Percentiles rank a stretch among this genome's conserved stretches.
Evolutionary conservation across 2,888 invertebrate species (phyloP).

Genomic region (Melinopterus prodromus): DNA sequence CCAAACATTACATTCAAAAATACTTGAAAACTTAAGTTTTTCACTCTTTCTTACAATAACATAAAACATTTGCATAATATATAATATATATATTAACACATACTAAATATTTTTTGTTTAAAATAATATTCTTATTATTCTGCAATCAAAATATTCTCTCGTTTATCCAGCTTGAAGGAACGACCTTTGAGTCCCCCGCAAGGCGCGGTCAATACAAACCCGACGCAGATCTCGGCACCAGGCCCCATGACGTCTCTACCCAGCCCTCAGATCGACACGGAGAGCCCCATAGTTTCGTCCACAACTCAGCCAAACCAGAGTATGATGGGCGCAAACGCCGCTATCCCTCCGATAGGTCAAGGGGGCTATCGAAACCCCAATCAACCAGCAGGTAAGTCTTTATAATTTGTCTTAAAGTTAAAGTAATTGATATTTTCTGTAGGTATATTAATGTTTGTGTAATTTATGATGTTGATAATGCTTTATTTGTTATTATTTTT

Average conservation of each 20-base stretch:
- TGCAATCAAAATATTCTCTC: conserved; percentile 35
- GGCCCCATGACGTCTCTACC: conserved; percentile 60
- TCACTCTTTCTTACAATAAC: too few species aligned
- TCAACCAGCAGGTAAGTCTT: neutral
- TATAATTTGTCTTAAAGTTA: neutral
- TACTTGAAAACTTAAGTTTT: too few species aligned
- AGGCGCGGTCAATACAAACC: conserved; percentile 54
- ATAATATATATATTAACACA: too few species aligned
- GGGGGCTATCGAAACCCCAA: neutral
- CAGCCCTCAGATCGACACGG: conserved; percentile 65
- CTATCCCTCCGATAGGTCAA: conserved; percentile 49
- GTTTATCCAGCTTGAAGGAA: conserved; percentile 66
- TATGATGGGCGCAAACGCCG: conserved; percentile 53
- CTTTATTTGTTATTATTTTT: neutral
- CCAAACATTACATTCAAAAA: too few species aligned
- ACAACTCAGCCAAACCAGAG: conserved; percentile 58
- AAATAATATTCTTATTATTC: too few species aligned
- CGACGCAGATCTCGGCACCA: conserved; percentile 55
- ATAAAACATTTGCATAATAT: too few species aligned
- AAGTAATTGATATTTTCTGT: neutral
- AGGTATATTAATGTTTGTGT: neutral
- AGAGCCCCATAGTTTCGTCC: conserved; percentile 62
- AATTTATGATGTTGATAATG: neutral
- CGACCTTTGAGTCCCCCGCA: conserved; percentile 71
- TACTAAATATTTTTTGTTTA: too few species aligned